These are phyloP conservation scores for Amaurobius ferox DNA, from an alignment of 2,888 invertebrate genomes.

Conservation along the genomic window DNA sequence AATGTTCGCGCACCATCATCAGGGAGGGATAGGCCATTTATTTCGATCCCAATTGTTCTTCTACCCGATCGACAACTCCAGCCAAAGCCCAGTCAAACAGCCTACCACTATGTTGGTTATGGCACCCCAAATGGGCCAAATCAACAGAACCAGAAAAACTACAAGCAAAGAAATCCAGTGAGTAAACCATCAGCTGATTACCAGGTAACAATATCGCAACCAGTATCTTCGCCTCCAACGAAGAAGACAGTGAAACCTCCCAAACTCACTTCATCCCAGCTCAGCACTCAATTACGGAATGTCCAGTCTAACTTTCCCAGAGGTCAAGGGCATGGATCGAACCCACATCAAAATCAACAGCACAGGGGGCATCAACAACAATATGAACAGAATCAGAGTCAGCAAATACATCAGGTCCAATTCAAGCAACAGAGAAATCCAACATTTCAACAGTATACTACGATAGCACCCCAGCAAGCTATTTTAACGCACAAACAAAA, in stretches of 20 bases:
- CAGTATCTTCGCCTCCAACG: not conserved
- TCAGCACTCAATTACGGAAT: not conserved
- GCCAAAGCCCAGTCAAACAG: slow-evolving; percentile 22
- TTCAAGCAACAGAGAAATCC: slow-evolving; percentile 15
- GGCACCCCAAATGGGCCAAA: not conserved
- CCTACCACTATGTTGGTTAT: slow-evolving; percentile 31
- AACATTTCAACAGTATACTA: not conserved
- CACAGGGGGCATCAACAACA: slow-evolving; percentile 1
- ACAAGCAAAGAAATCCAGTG: not conserved
- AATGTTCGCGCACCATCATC: slow-evolving; percentile 31
- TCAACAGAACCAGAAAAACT: not conserved
- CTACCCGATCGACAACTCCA: slow-evolving; percentile 40
- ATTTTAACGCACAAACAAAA: slow-evolving; percentile 18
- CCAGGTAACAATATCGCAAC: slow-evolving; percentile 4
- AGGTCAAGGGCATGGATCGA: not conserved
- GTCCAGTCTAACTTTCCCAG: not conserved
- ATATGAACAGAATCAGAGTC: not conserved
- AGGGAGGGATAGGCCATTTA: slow-evolving; percentile 33
- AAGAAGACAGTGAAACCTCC: not conserved
- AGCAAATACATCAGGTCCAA: not conserved
- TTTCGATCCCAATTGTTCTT: slow-evolving; percentile 58
- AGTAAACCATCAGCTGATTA: not conserved
- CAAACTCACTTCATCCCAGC: not conserved
- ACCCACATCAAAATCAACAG: slow-evolving; percentile 15
- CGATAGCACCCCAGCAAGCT: not conserved